Evolutionary conservation across 2,888 invertebrate species (phyloP).

Genomic region (Carcina quercana): DNA sequence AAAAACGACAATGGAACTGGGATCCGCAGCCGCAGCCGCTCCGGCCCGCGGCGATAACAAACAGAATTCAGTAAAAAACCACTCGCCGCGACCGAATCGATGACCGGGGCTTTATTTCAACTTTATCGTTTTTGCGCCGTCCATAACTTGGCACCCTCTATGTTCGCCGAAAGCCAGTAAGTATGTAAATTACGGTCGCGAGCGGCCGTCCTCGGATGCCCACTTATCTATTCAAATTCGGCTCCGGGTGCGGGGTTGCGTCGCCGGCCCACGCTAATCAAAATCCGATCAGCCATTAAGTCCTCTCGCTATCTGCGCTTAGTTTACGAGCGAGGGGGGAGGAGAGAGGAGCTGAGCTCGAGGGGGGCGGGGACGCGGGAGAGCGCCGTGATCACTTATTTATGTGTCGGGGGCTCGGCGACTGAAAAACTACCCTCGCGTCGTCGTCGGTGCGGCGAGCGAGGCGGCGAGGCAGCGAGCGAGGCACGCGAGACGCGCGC

Average conservation of each 20-base stretch:
- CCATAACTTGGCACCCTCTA: conserved; percentile 67
- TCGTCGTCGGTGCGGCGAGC: no score
- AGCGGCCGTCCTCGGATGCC: conserved; percentile 65
- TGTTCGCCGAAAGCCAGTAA: conserved; percentile 68
- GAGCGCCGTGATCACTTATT: conserved; percentile 61
- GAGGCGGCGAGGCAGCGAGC: conserved; percentile 29
- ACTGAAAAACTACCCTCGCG: conserved; percentile 70
- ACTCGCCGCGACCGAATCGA: conserved; percentile 56
- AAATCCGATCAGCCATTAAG: conserved; percentile 75
- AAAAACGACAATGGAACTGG: conserved; percentile 27
- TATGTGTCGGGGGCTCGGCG: conserved; percentile 60
- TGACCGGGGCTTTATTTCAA: conserved; percentile 70
- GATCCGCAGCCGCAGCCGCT: conserved; percentile 6
- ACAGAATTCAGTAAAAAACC: conserved; percentile 59
- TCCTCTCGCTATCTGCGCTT: conserved; percentile 71
- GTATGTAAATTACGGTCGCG: conserved; percentile 75
- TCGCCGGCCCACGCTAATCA: conserved; percentile 72
- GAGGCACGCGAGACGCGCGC: conserved; percentile 40
- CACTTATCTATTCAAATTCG: conserved; percentile 75
- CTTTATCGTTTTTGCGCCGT: conserved; percentile 69
- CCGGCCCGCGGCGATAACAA: conserved; percentile 45
- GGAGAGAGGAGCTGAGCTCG: conserved; percentile 25
- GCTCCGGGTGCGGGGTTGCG: conserved; percentile 59
- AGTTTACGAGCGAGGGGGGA: conserved; percentile 63
- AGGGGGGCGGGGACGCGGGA: conserved; percentile 28